Conservation (phyloP, 1,140 invertebrate genomes). For the Magallana angulata region DNA sequence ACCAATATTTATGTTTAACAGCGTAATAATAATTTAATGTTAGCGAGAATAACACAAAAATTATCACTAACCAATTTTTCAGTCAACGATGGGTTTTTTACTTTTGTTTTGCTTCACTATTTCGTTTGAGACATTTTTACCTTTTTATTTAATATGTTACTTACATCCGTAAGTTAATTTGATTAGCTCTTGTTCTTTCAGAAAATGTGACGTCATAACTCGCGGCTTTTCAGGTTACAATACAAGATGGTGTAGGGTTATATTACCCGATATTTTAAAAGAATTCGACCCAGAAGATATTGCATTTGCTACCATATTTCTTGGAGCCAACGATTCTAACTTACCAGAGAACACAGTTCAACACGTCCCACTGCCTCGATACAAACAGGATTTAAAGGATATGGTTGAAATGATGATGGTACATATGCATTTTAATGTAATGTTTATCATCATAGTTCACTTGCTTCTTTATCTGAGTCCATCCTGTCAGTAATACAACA, state of each 20-base stretch:
- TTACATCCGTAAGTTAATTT: no score
- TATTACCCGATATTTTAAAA: constrained; percentile 74
- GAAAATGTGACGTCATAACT: constrained; percentile 79
- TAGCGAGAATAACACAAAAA: background rate
- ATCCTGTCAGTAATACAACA: no score
- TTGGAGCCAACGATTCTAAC: constrained; percentile 79
- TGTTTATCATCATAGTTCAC: no score
- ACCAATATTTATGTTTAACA: background rate
- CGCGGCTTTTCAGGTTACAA: constrained; percentile 80
- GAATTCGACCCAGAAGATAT: constrained; percentile 67
- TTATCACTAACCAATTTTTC: background rate
- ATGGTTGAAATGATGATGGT: constrained; percentile 77
- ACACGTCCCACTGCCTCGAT: constrained; percentile 79
- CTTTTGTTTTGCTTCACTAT: background rate
- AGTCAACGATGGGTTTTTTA: background rate
- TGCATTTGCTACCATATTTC: constrained; percentile 74
- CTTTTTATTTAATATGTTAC: no score
- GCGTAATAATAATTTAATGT: background rate
- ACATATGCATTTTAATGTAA: background rate
- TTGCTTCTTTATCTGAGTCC: no score
- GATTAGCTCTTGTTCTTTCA: constrained; percentile 56
- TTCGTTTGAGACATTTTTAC: no score
- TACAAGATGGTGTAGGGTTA: constrained; percentile 72
- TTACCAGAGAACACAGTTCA: constrained; percentile 67
- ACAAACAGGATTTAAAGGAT: constrained; percentile 70